These are phyloP conservation scores for Drosophila falleni DNA, from an alignment of 2,888 invertebrate species.

Conservation along the genomic window DNA sequence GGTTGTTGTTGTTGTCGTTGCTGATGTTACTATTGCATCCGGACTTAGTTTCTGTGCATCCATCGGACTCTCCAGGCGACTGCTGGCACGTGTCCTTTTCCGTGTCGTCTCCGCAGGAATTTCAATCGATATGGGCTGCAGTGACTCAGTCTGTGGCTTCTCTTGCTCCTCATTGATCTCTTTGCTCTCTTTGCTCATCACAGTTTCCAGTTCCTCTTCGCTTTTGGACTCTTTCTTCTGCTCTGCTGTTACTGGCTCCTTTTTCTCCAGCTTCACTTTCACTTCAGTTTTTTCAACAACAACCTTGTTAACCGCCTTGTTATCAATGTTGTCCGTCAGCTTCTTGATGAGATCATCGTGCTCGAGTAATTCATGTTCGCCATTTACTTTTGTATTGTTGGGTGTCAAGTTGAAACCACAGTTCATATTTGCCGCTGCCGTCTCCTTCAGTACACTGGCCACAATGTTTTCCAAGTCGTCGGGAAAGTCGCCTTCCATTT, in stretches of 20 bases:
- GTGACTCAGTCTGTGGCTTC: constrained; percentile 44
- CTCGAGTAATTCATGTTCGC: constrained; percentile 83
- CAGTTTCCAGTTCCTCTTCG: constrained; percentile 16
- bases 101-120: constrained; percentile 89
- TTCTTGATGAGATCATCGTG: constrained; percentile 83
- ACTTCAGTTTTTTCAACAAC: constrained; percentile 39
- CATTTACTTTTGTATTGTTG: constrained; percentile 75
- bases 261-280: constrained; percentile 59
- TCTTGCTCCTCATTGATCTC: constrained; percentile 37
- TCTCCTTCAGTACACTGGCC: constrained; percentile 57
- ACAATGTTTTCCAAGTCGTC: constrained; percentile 72
- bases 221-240: constrained; percentile 32
- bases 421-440: constrained; percentile 29
- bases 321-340: constrained; percentile 63
- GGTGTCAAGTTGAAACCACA: constrained; percentile 37
- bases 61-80: constrained; percentile 89
- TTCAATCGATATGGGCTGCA: constrained; percentile 93
- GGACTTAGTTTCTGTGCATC: constrained; percentile 84
- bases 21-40: constrained; percentile 46
- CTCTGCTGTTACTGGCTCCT: constrained; percentile 28
- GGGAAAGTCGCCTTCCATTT: constrained; percentile 87
- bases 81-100: constrained; percentile 89
- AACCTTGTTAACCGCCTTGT: constrained; percentile 36
- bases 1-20: constrained; percentile 28
- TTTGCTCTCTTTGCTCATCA: constrained; percentile 26